Evolutionary conservation across 2,113 vertebrate species (phyloP).

Genomic region (Cyprinodon brontotheroides): DNA sequence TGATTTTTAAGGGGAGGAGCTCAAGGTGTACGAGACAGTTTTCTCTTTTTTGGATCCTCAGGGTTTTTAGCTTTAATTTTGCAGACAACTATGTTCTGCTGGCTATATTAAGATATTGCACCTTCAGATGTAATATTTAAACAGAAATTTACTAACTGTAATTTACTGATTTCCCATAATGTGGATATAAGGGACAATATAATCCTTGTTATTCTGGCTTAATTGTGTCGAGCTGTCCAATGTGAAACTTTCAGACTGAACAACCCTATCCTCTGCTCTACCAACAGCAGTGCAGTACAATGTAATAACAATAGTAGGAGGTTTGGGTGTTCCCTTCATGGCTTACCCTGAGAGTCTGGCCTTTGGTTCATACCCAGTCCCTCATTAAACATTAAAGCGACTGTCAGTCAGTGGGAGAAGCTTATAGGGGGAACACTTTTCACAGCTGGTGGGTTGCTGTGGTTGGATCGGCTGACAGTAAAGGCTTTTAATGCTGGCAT

Average conservation of each 20-base stretch:
- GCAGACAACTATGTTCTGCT: neutral
- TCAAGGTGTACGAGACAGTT: neutral
- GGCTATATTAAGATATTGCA: neutral
- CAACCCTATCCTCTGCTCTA: slow-evolving; percentile 68
- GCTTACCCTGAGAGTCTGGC: slow-evolving; percentile 61
- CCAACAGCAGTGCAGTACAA: slow-evolving; percentile 67
- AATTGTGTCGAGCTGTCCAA: slow-evolving; percentile 67
- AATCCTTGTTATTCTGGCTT: slow-evolving; percentile 65
- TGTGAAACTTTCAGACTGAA: slow-evolving; percentile 63
- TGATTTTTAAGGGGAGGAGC: neutral
- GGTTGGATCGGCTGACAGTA: slow-evolving; percentile 26
- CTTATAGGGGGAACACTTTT: slow-evolving; percentile 41
- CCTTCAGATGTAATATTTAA: neutral
- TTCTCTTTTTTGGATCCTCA: neutral
- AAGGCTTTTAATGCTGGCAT: neutral
- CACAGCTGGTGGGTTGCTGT: slow-evolving; percentile 54
- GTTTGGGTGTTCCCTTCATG: slow-evolving; percentile 77
- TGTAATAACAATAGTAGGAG: slow-evolving; percentile 64
- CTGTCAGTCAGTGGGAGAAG: slow-evolving; percentile 58
- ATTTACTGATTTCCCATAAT: slow-evolving; percentile 40
- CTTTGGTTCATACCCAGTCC: slow-evolving; percentile 68
- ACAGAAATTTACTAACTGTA: too few relatives aligned
- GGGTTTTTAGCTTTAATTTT: neutral
- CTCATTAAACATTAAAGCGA: slow-evolving; percentile 75
- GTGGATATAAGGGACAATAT: slow-evolving; percentile 53